Evolutionary conservation across 2,888 invertebrate genomes (phyloP).

Genomic region (Mythimna vitellina): DNA sequence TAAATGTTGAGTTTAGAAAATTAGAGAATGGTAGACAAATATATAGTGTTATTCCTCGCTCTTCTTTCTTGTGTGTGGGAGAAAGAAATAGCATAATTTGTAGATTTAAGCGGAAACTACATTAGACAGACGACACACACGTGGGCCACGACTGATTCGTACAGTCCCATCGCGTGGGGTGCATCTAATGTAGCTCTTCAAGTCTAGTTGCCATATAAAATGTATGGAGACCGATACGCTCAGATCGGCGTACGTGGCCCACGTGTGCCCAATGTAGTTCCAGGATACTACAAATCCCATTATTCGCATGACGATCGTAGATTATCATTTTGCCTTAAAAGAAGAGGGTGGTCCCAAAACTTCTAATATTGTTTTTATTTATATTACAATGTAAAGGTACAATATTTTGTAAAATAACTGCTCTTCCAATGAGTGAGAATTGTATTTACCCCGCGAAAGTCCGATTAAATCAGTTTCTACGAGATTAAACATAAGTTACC

Average conservation of each 20-base stretch:
- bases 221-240: too few species aligned
- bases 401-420: constrained; percentile 42
- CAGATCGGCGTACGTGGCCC: too few species aligned
- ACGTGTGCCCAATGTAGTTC: too few species aligned
- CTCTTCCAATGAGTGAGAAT: constrained; percentile 41
- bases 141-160: too few species aligned
- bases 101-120: background rate
- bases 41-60: background rate
- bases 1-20: too few species aligned
- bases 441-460: constrained; percentile 41
- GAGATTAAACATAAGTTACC: constrained; percentile 67
- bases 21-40: too few species aligned
- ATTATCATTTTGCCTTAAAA: constrained; percentile 20
- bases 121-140: too few species aligned
- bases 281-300: background rate
- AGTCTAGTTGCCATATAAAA: too few species aligned
- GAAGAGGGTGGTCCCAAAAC: background rate
- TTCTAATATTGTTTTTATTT: constrained; percentile 17
- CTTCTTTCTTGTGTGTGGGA: background rate
- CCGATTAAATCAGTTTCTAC: constrained; percentile 61
- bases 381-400: constrained; percentile 44
- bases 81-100: background rate
- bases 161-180: too few species aligned
- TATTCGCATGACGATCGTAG: background rate
- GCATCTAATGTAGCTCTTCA: too few species aligned